Evolutionary conservation across 2,888 invertebrate species (phyloP), one percentile per base, ranked within the genome.

Genomic region (Pantelozetes paolii): DNA sequence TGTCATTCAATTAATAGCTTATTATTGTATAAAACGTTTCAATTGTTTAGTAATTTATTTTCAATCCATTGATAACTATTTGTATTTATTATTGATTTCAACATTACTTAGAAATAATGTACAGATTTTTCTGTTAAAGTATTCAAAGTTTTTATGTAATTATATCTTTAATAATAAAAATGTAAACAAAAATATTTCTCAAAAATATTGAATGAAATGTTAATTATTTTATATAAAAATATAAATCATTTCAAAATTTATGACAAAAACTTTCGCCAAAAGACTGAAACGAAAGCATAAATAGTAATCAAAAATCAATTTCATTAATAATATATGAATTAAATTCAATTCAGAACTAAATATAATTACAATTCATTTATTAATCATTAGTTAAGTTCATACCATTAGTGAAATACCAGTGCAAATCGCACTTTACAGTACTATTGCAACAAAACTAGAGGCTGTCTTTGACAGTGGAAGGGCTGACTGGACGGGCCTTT

Each of bases 121-220:
- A 59, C 59, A 59, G 59, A 59, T 20, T 8, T 59, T 59, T 59
- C 15, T 18, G 23, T 26, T n/a, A 11, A 59, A 59, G 59, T 59
- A 1, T 59, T 13, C 18, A 26, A 30, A 59, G 50, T 28, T 59
- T 59, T 59, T 59, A 59, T 59, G 59, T 59, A 59, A 48, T n/a
- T 20, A 48, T 48, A 48, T 20, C 48, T 48, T 48, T 48, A 48
- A 48, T 48, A n/a, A n/a, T n/a, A n/a, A 48, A 20, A 48, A 48
- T n/a, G n/a, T n/a, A n/a, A n/a, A n/a, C 6, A 48, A 48, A 48
- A 48, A 48, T 48, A 48, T 20, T 48, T 48, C 15, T 18, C n/a
- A 48, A 48, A 48, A 48, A n/a, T 20, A 8, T 9, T 5, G 45
- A 40, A 40, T 40, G 48, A 48, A 48, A n/a, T 48, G 2, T 40